Percentiles rank a stretch among this genome's conserved stretches.
Evolutionary conservation across 2,797 vertebrate species (phyloP).

Genomic region (Psittacula echo): DNA sequence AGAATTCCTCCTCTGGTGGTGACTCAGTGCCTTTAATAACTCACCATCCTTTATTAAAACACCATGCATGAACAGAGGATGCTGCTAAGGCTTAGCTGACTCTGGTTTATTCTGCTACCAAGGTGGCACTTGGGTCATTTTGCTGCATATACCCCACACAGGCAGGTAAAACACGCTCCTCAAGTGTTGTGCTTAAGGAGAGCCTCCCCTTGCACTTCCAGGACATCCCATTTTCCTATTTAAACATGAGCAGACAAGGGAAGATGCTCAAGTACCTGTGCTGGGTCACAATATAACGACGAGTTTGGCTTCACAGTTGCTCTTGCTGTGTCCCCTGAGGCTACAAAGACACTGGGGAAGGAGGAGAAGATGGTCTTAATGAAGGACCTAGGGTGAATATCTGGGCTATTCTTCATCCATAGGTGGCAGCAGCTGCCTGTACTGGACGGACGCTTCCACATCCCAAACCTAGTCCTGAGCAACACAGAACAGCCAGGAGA

Average conservation of each 20-base stretch:
- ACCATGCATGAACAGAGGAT: not conserved
- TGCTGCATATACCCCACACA: not conserved
- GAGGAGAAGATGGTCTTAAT: not conserved
- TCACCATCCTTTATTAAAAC: not conserved
- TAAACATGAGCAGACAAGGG: not conserved
- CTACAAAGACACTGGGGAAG: not conserved
- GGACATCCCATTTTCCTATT: rapidly evolving
- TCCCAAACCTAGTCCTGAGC: not conserved
- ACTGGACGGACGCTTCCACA: not conserved
- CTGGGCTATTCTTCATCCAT: not conserved
- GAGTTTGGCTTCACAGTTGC: not conserved
- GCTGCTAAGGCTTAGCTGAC: not conserved
- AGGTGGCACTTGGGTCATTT: not conserved
- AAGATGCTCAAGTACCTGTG: not conserved
- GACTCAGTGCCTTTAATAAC: not conserved
- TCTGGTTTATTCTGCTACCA: not conserved
- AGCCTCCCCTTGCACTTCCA: not conserved
- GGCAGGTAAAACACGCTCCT: not conserved
- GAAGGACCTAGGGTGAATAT: not conserved
- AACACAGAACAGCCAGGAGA: not conserved
- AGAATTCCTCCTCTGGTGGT: not conserved
- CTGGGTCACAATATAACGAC: rapidly evolving
- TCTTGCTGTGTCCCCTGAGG: not conserved
- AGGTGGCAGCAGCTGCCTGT: slow-evolving; percentile 54
- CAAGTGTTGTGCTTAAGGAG: not conserved